Conservation (phyloP, 2,113 vertebrate species). For the Lagopus leucura region DNA sequence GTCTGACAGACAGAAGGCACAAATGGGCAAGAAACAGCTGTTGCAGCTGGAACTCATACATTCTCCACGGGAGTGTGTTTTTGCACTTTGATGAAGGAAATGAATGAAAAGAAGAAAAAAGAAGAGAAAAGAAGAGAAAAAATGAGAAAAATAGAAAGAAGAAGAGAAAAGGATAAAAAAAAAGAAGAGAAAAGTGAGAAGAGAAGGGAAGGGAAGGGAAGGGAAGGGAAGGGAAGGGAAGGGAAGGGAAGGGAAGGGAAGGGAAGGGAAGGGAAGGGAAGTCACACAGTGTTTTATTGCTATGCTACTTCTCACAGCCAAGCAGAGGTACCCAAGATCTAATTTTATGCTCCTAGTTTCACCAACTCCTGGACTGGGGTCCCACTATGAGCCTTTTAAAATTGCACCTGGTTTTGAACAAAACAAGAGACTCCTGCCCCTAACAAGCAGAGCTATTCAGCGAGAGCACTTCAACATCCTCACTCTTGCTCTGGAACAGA, state of each 20-base stretch:
- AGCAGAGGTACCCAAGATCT: conserved; percentile 22
- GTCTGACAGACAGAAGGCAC: background rate
- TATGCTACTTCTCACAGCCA: conserved; percentile 7
- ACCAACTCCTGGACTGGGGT: background rate
- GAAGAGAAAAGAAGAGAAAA: accelerated
- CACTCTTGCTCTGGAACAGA: background rate
- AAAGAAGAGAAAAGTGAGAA: background rate
- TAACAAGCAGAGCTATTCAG: conserved; percentile 57
- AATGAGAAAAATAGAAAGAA: too few relatives aligned
- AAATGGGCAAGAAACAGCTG: too few relatives aligned
- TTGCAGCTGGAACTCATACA: background rate
- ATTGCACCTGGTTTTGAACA: conserved; percentile 58
- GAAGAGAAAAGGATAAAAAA: accelerated
- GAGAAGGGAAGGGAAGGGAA: too few relatives aligned
- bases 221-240: too few relatives aligned
- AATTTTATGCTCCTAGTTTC: background rate
- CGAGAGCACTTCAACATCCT: background rate
- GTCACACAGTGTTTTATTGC: background rate
- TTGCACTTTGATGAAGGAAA: background rate
- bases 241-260: too few relatives aligned
- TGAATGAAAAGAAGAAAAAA: too few relatives aligned
- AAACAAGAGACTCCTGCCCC: conserved; percentile 24
- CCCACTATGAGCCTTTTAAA: conserved; percentile 62
- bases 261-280: too few relatives aligned
- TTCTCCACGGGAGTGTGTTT: background rate